A percentile compares a stretch with the other conserved stretches of the same genome.
Evolutionary conservation across 2,113 vertebrate species (phyloP).

Genomic region (Phaethon lepturus): DNA sequence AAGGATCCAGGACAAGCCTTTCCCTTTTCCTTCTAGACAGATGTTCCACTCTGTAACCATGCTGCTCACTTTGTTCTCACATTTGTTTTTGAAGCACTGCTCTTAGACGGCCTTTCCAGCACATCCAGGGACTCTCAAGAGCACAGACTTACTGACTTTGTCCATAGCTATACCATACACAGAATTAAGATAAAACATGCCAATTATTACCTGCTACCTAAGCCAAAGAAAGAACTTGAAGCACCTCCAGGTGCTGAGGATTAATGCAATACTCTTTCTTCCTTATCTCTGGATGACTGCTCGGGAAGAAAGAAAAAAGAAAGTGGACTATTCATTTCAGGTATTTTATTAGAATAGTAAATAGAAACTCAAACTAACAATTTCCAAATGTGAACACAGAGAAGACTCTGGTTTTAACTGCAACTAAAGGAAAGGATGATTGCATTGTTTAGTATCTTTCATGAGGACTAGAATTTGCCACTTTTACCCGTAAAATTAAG

Average conservation of each 20-base stretch:
- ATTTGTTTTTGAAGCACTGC: background rate
- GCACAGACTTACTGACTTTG: background rate
- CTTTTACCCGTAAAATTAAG: background rate
- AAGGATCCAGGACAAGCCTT: background rate
- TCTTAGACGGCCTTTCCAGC: background rate
- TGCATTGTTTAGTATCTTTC: background rate
- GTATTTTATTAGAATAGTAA: background rate
- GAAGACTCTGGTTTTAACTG: background rate
- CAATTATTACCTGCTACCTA: background rate
- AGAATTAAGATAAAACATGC: background rate
- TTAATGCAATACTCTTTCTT: background rate
- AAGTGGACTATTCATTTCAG: background rate
- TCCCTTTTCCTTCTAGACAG: background rate
- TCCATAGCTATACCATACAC: accelerated
- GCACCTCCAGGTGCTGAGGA: background rate
- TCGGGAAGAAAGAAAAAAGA: background rate
- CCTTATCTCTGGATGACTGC: background rate
- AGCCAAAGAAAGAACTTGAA: background rate
- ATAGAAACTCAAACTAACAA: background rate
- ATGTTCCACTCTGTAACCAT: background rate
- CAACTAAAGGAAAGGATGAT: background rate
- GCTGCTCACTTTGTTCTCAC: background rate
- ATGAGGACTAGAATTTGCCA: background rate
- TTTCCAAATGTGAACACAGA: background rate
- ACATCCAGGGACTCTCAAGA: background rate